Base-by-base conservation (phyloP, 2,888 invertebrate species). In the Cataglyphis rosenhaueri region DNA sequence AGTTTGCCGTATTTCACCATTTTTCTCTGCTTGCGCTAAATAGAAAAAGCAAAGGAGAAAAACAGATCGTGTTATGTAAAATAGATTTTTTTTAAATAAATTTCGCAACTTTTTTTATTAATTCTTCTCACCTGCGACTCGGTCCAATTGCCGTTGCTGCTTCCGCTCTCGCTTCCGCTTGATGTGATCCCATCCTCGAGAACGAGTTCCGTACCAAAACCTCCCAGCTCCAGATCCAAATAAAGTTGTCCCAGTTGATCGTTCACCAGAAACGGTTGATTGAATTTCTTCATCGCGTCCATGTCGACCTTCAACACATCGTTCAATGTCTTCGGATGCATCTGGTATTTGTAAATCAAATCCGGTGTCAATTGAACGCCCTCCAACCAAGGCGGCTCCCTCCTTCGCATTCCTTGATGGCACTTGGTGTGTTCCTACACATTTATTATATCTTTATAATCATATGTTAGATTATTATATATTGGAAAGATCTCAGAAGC, bases 181-280 rank as follows among this genome's bases (percentile, higher is more conserved):
- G 96, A 96, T 5, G 96, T 95, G 73, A 96, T 94, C 0, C 96
- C 96, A 92, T 97, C 97, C 81, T 97, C 97, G 1, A 97, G 94
- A 4, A 96, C 95, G 15, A 97, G 95, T 81, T 95, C 95, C 0
- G 96, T 94, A 15, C 86, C 87, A 8, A 96, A 95, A 0, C 96
- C 96, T 88, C 96, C 96, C n/a, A 96, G 90, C 88, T 97, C 96
- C 90, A 97, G 94, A 89, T 97, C 97, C 48, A 96, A 89, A 91
- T 97, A 97, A 5, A 97, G 94, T 91, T 97, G 97, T 55, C 95
- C 95, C 32, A 98, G 93, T 93, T 97, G 97, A 79, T 97, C 97
- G 91, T 97, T 97, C 0, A 97, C 97, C 89, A 97, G 88, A 1
- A 95, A 89, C 0, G 97, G 96, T 96, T 97, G 95, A 86, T 95